These are phyloP conservation scores for Chloropsis hardwickii DNA, from an alignment of 2,113 vertebrate species.

Conservation along the genomic window DNA sequence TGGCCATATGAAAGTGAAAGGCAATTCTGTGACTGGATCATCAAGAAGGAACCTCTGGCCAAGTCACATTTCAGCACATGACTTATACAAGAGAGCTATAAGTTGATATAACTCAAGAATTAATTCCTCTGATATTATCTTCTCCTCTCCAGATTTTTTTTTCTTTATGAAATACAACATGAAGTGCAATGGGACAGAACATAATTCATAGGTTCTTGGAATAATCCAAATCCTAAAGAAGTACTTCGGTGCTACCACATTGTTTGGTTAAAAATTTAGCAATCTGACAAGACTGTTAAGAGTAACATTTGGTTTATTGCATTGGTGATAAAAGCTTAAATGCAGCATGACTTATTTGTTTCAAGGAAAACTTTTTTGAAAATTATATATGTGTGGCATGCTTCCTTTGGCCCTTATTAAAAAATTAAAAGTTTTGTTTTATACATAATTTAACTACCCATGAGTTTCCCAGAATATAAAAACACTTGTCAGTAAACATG, in stretches of 20 bases:
- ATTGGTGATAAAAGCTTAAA: neutral
- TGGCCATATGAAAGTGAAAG: neutral
- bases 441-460: neutral
- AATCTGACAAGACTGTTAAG: neutral
- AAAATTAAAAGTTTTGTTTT: neutral
- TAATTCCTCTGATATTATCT: neutral
- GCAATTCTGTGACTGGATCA: neutral
- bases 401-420: neutral
- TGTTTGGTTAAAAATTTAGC: neutral
- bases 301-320: neutral
- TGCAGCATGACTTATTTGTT: neutral
- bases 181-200: neutral
- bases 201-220: neutral
- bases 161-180: neutral
- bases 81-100: neutral
- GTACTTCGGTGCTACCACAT: neutral
- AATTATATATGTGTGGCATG: fast-evolving
- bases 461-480: neutral
- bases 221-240: neutral
- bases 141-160: neutral
- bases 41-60: neutral
- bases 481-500: neutral
- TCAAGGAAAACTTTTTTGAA: neutral
- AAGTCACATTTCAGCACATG: neutral
- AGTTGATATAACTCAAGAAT: neutral